These are phyloP conservation scores for Bothrops jararaca DNA, from an alignment of 2,113 vertebrate genomes.

Conservation along the genomic window DNA sequence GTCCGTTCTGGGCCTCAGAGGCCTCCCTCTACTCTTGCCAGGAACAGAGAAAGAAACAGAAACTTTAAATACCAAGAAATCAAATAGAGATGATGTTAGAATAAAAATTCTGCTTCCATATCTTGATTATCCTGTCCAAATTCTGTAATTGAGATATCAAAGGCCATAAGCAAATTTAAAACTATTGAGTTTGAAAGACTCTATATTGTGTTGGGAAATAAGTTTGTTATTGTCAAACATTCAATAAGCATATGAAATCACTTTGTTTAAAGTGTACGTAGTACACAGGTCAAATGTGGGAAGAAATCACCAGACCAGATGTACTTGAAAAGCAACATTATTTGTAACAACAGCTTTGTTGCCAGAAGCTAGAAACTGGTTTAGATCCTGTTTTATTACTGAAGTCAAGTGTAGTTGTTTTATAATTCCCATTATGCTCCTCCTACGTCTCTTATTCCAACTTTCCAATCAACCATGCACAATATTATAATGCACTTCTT, in stretches of 20 bases:
- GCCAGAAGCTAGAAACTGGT: slow-evolving; percentile 39
- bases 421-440: slow-evolving; percentile 30
- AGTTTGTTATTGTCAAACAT: slow-evolving; percentile 50
- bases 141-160: neutral
- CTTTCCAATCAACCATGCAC: slow-evolving; percentile 31
- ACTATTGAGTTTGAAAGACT: slow-evolving; percentile 34
- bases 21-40: no score
- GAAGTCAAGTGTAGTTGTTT: slow-evolving; percentile 37
- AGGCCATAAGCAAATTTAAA: slow-evolving; percentile 58
- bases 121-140: neutral
- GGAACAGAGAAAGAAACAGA: no score
- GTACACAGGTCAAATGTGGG: slow-evolving; percentile 48
- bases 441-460: slow-evolving; percentile 1
- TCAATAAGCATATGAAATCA: slow-evolving; percentile 55
- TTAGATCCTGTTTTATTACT: slow-evolving; percentile 45
- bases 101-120: neutral
- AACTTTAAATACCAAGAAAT: neutral
- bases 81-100: neutral
- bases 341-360: slow-evolving; percentile 47
- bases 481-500: slow-evolving; percentile 43
- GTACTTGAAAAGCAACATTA: slow-evolving; percentile 55
- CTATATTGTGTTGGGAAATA: slow-evolving; percentile 48
- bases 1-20: no score
- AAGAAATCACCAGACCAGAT: slow-evolving; percentile 50
- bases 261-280: slow-evolving; percentile 46